phyloP scores from a whole-genome alignment of 2,113 vertebrate genomes.

The Brachionichthys hirsutus region DNA sequence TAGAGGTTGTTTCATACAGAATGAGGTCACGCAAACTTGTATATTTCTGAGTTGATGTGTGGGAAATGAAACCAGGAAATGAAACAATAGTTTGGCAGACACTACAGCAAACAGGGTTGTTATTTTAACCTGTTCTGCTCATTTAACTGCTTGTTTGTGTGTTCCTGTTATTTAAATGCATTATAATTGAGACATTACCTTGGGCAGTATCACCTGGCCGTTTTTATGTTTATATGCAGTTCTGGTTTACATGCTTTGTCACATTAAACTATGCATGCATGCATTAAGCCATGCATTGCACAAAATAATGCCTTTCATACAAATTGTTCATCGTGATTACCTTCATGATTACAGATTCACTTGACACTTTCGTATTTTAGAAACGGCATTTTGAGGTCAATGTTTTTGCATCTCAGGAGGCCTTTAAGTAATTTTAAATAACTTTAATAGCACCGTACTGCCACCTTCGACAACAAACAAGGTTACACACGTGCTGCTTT shows the following conservation, averaged over 20 bases:
- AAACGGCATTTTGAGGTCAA: slow-evolving; percentile 71
- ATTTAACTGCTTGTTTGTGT: slow-evolving; percentile 54
- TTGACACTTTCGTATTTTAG: slow-evolving; percentile 61
- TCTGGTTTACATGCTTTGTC: slow-evolving; percentile 35
- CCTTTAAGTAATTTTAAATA: slow-evolving; percentile 81
- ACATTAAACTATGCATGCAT: slow-evolving; percentile 23
- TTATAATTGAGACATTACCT: slow-evolving; percentile 44
- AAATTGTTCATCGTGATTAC: slow-evolving; percentile 51
- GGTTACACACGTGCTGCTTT: slow-evolving; percentile 64
- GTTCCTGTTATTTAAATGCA: slow-evolving; percentile 65
- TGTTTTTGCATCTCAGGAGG: slow-evolving; percentile 74
- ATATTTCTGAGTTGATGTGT: slow-evolving; percentile 72
- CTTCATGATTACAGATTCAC: slow-evolving; percentile 60
- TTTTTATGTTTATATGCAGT: slow-evolving; percentile 14
- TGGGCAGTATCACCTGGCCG: slow-evolving; percentile 16
- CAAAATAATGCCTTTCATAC: slow-evolving; percentile 35
- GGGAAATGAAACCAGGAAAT: slow-evolving; percentile 76
- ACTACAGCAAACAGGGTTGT: slow-evolving; percentile 62
- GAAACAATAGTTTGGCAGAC: slow-evolving; percentile 72
- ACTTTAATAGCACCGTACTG: slow-evolving; percentile 79
- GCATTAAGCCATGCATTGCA: slow-evolving; percentile 3
- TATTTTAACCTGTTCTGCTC: slow-evolving; percentile 61
- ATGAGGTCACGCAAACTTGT: slow-evolving; percentile 70
- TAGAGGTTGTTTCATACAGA: slow-evolving; percentile 87
- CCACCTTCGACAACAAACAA: slow-evolving; percentile 79